Base-by-base conservation (phyloP, 2,113 vertebrate species). In the Coptodon rendalli region DNA sequence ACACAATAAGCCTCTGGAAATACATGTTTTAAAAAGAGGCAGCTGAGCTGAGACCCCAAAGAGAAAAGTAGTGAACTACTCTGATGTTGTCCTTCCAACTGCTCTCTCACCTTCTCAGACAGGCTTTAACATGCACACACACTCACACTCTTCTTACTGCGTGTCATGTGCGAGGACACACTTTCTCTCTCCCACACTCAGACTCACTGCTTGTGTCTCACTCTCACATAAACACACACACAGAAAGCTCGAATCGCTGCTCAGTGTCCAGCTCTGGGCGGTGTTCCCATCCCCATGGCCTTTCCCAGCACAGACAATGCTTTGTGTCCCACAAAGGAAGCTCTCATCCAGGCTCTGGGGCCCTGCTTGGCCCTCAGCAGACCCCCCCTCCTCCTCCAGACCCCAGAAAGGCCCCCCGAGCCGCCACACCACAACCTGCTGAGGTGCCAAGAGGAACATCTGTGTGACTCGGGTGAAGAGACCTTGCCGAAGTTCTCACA, bases 401-500 rank as follows among this genome's bases (percentile, higher is more conserved):
- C 89, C 89, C 82, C 86, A 91, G 89, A 92, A 93, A 84, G 89
- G 87, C 91, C 95, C 89, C 93, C 80, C 7, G 87, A 93, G 89
- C 87, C 85, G 3, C 89, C 89, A 91, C 89, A 73, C 48, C 89
- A 68, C 86, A 95, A 96, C 95, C 94, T 94, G 88, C 91, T 73
- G 87, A 96, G 94, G 95, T 96, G 96, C 96, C 96, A 96, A 96
- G 94, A 96, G 94, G 95, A 96, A 97, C 96, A 97, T 97, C 96
- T 97, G 96, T 95, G 94, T 92, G 92, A 93, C 90, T 94, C 78
- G 56, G 88, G 43, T 86, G 91, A 85, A 82, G 91, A 93, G 93
- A 91, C 89, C 86, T 89, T 10, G 82, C 66, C 13, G 86, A 90
- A 89, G 85, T 95, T 95, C 94, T 93, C 94, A 95, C 94, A 95